A percentile compares a stretch with the other conserved stretches of the same genome.
These are phyloP conservation scores for Nemopilema nomurai DNA, from an alignment of 30 jellyfish, hydroid and myxozoan genomes.

Conservation along the genomic window DNA sequence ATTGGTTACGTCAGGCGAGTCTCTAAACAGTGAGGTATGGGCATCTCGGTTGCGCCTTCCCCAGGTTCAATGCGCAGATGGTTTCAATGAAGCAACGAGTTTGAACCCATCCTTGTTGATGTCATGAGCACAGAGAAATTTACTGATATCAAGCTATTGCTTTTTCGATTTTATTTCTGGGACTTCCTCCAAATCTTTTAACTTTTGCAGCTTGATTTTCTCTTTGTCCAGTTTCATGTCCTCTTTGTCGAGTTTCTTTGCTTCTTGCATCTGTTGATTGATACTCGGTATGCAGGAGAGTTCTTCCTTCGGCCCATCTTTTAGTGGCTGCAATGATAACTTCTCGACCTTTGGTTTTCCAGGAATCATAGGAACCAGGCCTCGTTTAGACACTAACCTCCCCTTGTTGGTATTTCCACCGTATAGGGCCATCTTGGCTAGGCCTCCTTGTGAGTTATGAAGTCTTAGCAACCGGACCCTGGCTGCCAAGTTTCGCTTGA, in stretches of 20 bases:
- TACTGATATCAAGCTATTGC: background rate
- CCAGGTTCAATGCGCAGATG: no score
- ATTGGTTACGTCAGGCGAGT: no score
- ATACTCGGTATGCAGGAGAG: constrained; percentile 20
- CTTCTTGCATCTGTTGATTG: background rate
- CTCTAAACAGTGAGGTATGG: no score
- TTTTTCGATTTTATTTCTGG: background rate
- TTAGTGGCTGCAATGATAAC: background rate
- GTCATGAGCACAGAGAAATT: no score
- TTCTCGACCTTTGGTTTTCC: constrained; percentile 22
- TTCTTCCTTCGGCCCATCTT: background rate
- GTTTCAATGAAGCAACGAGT: no score
- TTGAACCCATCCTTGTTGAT: no score
- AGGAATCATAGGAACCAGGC: constrained; percentile 1
- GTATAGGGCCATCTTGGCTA: background rate
- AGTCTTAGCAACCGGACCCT: background rate
- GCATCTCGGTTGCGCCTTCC: no score
- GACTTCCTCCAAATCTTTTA: background rate
- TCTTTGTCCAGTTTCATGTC: background rate
- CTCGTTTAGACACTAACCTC: background rate
- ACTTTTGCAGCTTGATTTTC: no score
- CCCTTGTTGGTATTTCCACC: background rate
- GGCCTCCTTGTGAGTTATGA: background rate
- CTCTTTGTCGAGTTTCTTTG: background rate
- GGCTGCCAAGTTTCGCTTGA: background rate